A percentile compares a stretch with the other conserved stretches of the same genome.
Evolutionary conservation across 2,888 invertebrate species (phyloP).

Genomic region (Anagyrus pseudococci): DNA sequence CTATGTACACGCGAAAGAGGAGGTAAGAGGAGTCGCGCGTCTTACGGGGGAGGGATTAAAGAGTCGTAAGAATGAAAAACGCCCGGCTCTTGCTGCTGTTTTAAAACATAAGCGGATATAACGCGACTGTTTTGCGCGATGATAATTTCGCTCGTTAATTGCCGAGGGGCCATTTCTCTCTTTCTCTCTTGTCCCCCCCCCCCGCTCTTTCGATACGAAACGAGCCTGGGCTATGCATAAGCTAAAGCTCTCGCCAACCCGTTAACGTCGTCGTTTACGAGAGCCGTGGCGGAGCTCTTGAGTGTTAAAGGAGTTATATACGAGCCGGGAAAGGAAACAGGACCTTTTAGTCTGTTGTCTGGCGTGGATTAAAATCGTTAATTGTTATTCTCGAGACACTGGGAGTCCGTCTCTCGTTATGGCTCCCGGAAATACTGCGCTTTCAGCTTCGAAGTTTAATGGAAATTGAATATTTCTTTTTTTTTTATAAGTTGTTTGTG

Average conservation of each 20-base stretch:
- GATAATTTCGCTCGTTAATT: slow-evolving; percentile 55
- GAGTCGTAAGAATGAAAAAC: slow-evolving; percentile 56
- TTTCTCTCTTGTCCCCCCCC: slow-evolving; percentile 14
- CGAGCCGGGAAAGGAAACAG: background rate
- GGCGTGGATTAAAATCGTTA: slow-evolving; percentile 55
- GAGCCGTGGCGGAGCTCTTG: slow-evolving; percentile 45
- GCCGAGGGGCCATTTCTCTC: slow-evolving; percentile 37
- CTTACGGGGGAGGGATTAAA: slow-evolving; percentile 36
- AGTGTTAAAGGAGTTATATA: slow-evolving; percentile 43
- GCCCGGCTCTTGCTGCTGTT: slow-evolving; percentile 41
- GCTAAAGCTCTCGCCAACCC: background rate
- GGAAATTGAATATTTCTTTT: slow-evolving; percentile 24
- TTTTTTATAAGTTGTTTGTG: no score
- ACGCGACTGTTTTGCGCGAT: slow-evolving; percentile 26
- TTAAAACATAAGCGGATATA: slow-evolving; percentile 37
- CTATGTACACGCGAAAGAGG: background rate
- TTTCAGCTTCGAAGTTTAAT: slow-evolving; percentile 11
- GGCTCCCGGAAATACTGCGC: background rate
- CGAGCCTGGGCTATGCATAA: background rate
- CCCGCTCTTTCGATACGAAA: slow-evolving; percentile 7
- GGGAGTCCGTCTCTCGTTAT: slow-evolving; percentile 22
- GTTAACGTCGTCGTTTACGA: slow-evolving; percentile 48
- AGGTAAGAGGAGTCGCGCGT: background rate
- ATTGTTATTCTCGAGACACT: slow-evolving; percentile 53
- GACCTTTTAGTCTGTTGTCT: slow-evolving; percentile 2